Evolutionary conservation across 1,140 invertebrate genomes (phyloP).

Genomic region (Glossosoma conforme): DNA sequence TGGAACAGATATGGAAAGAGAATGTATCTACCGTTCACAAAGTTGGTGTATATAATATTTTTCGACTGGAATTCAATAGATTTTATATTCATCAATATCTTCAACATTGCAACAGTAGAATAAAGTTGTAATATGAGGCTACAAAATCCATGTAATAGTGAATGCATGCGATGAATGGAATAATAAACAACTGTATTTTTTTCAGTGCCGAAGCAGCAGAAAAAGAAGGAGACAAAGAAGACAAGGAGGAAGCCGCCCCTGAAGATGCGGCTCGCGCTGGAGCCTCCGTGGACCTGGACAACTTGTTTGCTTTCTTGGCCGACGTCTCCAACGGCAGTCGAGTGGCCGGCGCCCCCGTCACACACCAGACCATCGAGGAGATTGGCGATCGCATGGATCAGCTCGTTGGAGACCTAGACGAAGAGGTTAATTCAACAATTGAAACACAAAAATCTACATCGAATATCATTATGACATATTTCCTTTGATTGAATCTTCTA

Average conservation of each 20-base stretch:
- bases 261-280: conserved; percentile 45
- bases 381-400: conserved; percentile 80
- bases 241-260: conserved; percentile 33
- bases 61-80: no score
- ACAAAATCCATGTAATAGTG: no score
- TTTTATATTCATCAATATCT: no score
- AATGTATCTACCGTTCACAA: no score
- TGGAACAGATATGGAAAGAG: no score
- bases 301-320: conserved; percentile 88
- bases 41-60: no score
- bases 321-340: conserved; percentile 64
- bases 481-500: no score
- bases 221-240: conserved; percentile 47
- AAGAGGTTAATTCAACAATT: no score
- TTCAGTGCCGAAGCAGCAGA: conserved; percentile 19
- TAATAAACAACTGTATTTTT: not conserved
- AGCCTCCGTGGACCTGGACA: conserved; percentile 84
- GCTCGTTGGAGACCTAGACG: conserved; percentile 73
- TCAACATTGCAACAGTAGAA: no score
- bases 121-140: no score
- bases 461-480: no score
- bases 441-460: not conserved
- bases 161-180: no score
- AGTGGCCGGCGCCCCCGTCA: conserved; percentile 49
- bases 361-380: conserved; percentile 71